Base-by-base conservation (phyloP, 1,140 invertebrate genomes). In the Drosophila elegans region DNA sequence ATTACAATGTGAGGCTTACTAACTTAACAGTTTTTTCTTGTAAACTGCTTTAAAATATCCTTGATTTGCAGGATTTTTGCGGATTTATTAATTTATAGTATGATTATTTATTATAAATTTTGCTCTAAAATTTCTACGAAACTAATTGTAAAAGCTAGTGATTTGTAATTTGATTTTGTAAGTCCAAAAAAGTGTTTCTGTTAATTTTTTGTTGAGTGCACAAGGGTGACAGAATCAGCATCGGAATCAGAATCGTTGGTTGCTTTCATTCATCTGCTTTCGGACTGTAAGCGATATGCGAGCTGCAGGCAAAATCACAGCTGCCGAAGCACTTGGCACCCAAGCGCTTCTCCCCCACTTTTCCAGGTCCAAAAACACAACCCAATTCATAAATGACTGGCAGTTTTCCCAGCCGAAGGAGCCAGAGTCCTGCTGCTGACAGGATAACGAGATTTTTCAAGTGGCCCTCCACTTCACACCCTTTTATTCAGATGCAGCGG, bases 401-500 rank as follows among this genome's bases (percentile, higher is more conserved):
- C 83, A 83, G 44, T 76, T 86, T 82, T 72, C 45, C 63, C 77
- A 80, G 60, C 59, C 12, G n/a, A 52, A n/a, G 57, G 27, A 38
- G 48, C 29, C 60, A 46, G 32, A 39, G 41, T 63, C 41, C 83
- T 91, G 89, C 61, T 66, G 67, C 74, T 91, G 89, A 91, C 89
- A 91, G 89, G 69, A 91, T 91, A 91, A 91, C 89, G 89, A 91
- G 89, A 91, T 91, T 91, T 78, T 79, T 91, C 80, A 90, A 91
- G 89, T 91, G 88, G 74, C 21, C 67, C 73, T 46, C 64, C 54
- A 68, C 60, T 91, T 91, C 73, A 85, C 89, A 91, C 78, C 75
- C 83, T 51, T 68, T 39, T 39, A 68, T 68, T 72, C 29, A 42
- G 52, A 71, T 59, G 66, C 68, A 29, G 16, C n/a, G 36, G 38